Percentiles rank a stretch among this genome's conserved stretches.
phyloP scores from a whole-genome alignment of 2,113 vertebrate genomes.

The Andinoacara biseriatus region DNA sequence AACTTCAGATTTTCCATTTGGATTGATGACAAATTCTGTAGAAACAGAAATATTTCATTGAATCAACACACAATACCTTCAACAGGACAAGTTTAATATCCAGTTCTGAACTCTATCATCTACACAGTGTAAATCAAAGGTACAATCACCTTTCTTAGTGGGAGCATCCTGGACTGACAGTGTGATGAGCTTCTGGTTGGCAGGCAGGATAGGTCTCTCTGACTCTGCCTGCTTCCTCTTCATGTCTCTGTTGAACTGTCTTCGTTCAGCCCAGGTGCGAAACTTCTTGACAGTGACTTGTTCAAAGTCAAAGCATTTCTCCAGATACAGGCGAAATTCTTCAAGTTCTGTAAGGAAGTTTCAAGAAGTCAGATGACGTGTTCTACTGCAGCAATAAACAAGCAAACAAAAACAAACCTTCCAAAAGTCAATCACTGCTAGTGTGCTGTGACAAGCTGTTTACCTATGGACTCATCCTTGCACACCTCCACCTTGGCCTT shows the following conservation, averaged over 20 bases:
- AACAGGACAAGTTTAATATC: not conserved
- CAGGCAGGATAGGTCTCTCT: slow-evolving; percentile 94
- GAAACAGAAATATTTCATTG: slow-evolving; percentile 29
- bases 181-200: slow-evolving; percentile 98
- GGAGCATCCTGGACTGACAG: slow-evolving; percentile 96
- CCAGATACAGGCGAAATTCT: slow-evolving; percentile 91
- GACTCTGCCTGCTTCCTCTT: slow-evolving; percentile 97
- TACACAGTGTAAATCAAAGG: too few species aligned
- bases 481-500: slow-evolving; percentile 99
- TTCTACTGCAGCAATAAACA: not conserved
- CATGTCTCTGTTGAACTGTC: slow-evolving; percentile 98
- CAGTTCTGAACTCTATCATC: not conserved
- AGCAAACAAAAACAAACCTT: not conserved
- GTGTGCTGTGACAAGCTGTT: slow-evolving; percentile 18
- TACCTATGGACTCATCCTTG: slow-evolving; percentile 98
- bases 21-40: slow-evolving; percentile 98
- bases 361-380: not conserved
- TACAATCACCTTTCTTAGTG: slow-evolving; percentile 91
- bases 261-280: slow-evolving; percentile 95
- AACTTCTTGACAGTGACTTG: slow-evolving; percentile 99
- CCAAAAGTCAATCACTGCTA: not conserved
- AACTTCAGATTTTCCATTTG: slow-evolving; percentile 98
- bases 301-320: slow-evolving; percentile 97
- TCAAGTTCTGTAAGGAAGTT: slow-evolving; percentile 84
- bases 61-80: not conserved